Percentiles rank a stretch among this genome's conserved stretches.
Evolutionary conservation across 2,888 invertebrate species (phyloP).

Genomic region (Panorpa germanica): DNA sequence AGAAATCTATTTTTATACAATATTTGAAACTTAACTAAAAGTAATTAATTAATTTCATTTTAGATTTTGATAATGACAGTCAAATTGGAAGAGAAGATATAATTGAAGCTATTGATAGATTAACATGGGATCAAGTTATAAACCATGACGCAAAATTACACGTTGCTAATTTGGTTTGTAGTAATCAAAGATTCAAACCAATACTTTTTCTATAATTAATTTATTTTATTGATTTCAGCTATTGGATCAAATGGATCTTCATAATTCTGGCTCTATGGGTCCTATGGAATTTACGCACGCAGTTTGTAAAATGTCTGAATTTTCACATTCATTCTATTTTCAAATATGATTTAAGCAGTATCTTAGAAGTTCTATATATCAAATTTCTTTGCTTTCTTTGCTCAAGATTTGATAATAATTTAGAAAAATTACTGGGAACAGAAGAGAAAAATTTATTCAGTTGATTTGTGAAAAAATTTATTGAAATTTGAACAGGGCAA

Average conservation of each 20-base stretch:
- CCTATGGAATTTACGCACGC: conserved; percentile 38
- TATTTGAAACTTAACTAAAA: conserved; percentile 6
- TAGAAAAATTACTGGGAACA: too few relatives aligned
- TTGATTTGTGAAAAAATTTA: too few relatives aligned
- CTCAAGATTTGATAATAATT: too few relatives aligned
- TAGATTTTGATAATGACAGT: conserved; percentile 43
- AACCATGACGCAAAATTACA: conserved; percentile 26
- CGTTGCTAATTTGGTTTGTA: conserved; percentile 34
- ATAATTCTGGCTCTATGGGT: conserved; percentile 34
- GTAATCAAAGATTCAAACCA: conserved; percentile 5
- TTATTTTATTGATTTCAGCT: conserved; percentile 26
- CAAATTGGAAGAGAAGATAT: conserved; percentile 36
- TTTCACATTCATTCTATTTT: conserved; percentile 36
- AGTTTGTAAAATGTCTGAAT: conserved; percentile 40
- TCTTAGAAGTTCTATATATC: too few relatives aligned
- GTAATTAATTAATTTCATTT: conserved; percentile 13
- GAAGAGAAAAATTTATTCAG: too few relatives aligned
- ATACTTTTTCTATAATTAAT: neutral
- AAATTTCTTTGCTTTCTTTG: too few relatives aligned
- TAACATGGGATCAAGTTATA: conserved; percentile 26
- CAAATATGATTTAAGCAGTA: too few relatives aligned
- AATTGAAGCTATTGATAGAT: conserved; percentile 28
- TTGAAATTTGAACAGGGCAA: too few relatives aligned
- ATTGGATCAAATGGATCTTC: conserved; percentile 38
- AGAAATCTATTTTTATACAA: conserved; percentile 1